phyloP scores from a whole-genome alignment of 2,888 invertebrate genomes.

The Melitaea athalia region DNA sequence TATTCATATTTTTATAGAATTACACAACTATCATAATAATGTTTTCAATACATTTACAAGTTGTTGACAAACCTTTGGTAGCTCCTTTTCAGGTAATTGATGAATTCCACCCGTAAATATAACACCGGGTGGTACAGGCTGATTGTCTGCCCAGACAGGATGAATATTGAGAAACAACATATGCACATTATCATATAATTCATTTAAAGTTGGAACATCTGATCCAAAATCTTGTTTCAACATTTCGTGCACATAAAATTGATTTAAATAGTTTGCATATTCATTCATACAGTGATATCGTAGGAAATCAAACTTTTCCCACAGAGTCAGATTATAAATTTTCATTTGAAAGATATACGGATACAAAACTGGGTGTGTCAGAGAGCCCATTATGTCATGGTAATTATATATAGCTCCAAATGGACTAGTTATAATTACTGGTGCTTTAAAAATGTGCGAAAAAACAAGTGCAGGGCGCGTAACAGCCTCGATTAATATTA shows the following conservation, averaged over 20 bases:
- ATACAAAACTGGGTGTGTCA: conserved; percentile 48
- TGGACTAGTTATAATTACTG: conserved; percentile 49
- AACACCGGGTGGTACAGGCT: conserved; percentile 46
- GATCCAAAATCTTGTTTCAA: conserved; percentile 46
- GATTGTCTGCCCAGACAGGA: conserved; percentile 55
- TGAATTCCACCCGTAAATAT: no score
- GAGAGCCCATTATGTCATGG: conserved; percentile 45
- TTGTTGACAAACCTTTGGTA: conserved; percentile 57
- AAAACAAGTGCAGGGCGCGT: conserved; percentile 44
- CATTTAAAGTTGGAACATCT: conserved; percentile 42
- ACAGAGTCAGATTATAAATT: conserved; percentile 46
- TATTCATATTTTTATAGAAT: no score
- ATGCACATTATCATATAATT: conserved; percentile 52
- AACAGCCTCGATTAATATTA: conserved; percentile 29
- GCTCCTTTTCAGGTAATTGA: conserved; percentile 40
- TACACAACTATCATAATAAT: conserved; percentile 51
- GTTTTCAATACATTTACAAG: conserved; percentile 40
- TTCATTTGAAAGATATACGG: conserved; percentile 42
- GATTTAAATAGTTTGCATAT: conserved; percentile 18
- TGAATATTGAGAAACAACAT: conserved; percentile 67
- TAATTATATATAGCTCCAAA: conserved; percentile 41
- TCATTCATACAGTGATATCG: conserved; percentile 35
- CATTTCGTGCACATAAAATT: conserved; percentile 36
- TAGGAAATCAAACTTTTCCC: conserved; percentile 41
- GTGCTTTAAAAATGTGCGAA: conserved; percentile 53